Evolutionary conservation across 1,140 invertebrate genomes (phyloP).

Genomic region (Trissolcus basalis): DNA sequence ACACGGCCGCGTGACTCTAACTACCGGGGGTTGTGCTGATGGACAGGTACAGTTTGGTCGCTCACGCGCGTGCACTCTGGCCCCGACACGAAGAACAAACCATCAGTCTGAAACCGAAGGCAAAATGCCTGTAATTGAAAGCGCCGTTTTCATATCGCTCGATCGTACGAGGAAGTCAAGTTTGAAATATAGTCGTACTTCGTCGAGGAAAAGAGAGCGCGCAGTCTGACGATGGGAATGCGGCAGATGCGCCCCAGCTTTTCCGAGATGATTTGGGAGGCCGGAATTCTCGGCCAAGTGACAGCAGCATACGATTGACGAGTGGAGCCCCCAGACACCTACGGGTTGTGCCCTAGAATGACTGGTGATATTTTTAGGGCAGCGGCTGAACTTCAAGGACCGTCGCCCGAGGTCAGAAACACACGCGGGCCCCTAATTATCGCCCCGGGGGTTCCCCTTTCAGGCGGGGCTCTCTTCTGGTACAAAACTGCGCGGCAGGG

Average conservation of each 20-base stretch:
- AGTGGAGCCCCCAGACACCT: conserved; percentile 31
- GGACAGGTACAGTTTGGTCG: conserved; percentile 65
- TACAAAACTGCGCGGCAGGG: conserved; percentile 67
- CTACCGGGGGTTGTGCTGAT: conserved; percentile 71
- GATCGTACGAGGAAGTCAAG: conserved; percentile 6
- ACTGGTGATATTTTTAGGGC: conserved; percentile 69
- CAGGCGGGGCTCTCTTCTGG: conserved; percentile 59
- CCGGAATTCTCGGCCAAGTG: conserved; percentile 53
- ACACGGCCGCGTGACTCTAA: conserved; percentile 73
- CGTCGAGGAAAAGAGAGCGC: conserved; percentile 40
- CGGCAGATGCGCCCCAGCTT: conserved; percentile 52
- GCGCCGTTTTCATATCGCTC: too few relatives aligned
- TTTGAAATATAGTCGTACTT: conserved; percentile 16
- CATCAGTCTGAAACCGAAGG: conserved; percentile 9
- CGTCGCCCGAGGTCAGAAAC: conserved; percentile 64
- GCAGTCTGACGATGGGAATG: conserved; percentile 23
- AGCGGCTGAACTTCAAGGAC: conserved; percentile 70
- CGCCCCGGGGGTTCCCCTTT: conserved; percentile 68
- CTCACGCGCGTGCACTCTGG: conserved; percentile 67
- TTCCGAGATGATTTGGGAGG: conserved; percentile 23
- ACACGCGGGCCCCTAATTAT: conserved; percentile 72
- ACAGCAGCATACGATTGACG: conserved; percentile 45
- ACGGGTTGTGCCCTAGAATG: conserved; percentile 42
- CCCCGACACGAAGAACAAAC: conserved; percentile 35
- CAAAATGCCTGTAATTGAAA: too few relatives aligned